Evolutionary conservation across 2,113 vertebrate species (phyloP).

Genomic region (Dromas ardeola): DNA sequence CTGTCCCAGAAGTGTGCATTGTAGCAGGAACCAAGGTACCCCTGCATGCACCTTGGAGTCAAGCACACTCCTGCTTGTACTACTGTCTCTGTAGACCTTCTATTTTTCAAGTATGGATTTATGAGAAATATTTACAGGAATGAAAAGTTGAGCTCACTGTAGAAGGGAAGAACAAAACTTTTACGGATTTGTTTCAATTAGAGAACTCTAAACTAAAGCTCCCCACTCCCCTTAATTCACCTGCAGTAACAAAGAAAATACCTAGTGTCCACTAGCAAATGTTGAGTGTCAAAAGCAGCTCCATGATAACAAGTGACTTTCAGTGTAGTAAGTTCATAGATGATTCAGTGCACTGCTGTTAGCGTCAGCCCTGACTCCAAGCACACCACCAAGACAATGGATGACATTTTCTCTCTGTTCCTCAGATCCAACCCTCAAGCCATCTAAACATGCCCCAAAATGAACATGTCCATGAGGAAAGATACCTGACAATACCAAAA

Average conservation of each 20-base stretch:
- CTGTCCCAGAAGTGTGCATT: neutral
- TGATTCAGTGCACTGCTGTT: neutral
- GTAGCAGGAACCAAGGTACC: neutral
- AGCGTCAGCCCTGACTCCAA: neutral
- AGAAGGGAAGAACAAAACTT: neutral
- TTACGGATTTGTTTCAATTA: neutral
- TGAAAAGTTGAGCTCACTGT: neutral
- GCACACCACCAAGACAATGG: neutral
- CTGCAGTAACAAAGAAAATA: neutral
- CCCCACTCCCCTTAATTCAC: rapidly evolving
- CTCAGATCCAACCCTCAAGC: neutral
- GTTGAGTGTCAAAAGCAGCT: neutral
- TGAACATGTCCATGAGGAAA: neutral
- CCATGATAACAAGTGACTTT: neutral
- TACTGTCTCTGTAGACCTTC: neutral
- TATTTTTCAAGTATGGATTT: neutral
- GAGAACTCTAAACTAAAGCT: neutral
- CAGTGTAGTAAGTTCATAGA: neutral
- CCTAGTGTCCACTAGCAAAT: neutral
- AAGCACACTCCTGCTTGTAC: neutral
- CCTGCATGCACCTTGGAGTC: neutral
- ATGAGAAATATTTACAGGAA: neutral
- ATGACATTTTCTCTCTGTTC: neutral
- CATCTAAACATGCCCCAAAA: neutral
- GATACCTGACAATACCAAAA: neutral